Evolutionary conservation across 2,113 vertebrate species (phyloP).

Genomic region (Microcebus tavaratra): DNA sequence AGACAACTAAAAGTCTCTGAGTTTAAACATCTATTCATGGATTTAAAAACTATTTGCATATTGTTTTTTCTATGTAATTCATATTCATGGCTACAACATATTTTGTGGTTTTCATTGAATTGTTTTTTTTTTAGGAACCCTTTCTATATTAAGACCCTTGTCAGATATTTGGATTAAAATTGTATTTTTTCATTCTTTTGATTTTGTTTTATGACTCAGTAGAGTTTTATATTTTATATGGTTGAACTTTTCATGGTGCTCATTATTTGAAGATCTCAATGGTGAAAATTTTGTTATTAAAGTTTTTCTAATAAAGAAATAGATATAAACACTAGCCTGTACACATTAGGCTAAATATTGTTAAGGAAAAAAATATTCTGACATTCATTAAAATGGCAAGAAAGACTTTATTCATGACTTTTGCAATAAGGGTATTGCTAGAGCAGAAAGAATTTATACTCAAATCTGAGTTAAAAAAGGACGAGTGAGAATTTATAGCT

Average conservation of each 20-base stretch:
- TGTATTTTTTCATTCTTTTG: not conserved
- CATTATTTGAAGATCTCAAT: not conserved
- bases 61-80: not conserved
- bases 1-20: not conserved
- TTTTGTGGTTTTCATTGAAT: not conserved
- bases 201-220: not conserved
- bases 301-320: not conserved
- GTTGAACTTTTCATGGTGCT: not conserved
- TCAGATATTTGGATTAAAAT: not conserved
- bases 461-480: not conserved
- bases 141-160: not conserved
- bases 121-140: not conserved
- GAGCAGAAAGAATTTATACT: not conserved
- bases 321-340: not conserved
- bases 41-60: not conserved
- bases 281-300: not conserved
- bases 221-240: not conserved
- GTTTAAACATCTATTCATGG: not conserved
- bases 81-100: not conserved
- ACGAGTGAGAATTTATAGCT: no score
- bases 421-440: not conserved
- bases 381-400: not conserved
- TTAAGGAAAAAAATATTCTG: not conserved
- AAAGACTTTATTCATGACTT: not conserved
- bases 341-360: not conserved